Percentiles rank a stretch among this genome's conserved stretches.
Conservation (phyloP, 1,140 invertebrate genomes). For the Drosophila sucinea region DNA sequence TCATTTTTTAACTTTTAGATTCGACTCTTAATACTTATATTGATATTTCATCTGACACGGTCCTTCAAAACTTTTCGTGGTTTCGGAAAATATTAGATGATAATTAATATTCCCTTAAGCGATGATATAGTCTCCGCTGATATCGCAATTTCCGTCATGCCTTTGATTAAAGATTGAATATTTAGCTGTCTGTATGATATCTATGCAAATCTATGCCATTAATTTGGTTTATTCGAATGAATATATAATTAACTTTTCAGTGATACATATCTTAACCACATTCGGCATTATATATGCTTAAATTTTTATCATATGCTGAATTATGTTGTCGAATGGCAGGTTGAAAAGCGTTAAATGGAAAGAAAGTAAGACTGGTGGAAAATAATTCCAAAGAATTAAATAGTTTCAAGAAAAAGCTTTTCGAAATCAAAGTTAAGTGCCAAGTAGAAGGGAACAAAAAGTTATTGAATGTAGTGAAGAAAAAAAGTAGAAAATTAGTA, state of each 20-base stretch:
- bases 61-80: no score
- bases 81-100: no score
- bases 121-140: no score
- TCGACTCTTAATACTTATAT: no score
- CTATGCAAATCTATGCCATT: conserved; percentile 6
- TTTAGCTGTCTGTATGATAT: neutral
- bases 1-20: no score
- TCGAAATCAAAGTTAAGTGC: no score
- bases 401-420: no score
- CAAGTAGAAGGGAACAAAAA: no score
- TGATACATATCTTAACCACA: neutral
- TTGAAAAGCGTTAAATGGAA: neutral
- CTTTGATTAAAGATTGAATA: conserved; percentile 1
- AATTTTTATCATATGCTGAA: neutral
- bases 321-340: neutral
- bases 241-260: neutral
- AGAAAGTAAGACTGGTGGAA: neutral
- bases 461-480: no score
- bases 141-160: neutral
- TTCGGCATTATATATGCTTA: neutral
- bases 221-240: neutral
- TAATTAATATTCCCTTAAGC: no score
- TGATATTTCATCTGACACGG: no score
- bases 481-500: no score
- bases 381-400: neutral